phyloP scores from a whole-genome alignment of 2,113 vertebrate genomes.

The Odontesthes bonariensis region DNA sequence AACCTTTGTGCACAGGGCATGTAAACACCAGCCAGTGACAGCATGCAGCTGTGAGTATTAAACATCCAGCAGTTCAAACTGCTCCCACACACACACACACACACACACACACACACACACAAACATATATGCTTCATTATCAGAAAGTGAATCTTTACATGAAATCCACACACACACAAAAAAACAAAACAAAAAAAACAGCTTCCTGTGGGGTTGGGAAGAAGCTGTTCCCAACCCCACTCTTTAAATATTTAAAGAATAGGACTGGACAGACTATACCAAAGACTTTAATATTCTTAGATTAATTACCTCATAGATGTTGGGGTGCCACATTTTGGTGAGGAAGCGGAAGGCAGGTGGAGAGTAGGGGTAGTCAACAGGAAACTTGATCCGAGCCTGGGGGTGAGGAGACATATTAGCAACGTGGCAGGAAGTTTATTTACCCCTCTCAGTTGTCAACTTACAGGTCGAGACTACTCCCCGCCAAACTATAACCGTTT shows the following conservation, averaged over 20 bases:
- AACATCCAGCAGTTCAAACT: background rate
- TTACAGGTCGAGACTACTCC: conserved; percentile 28
- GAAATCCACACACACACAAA: too few species aligned
- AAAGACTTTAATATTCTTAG: background rate
- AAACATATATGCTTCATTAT: background rate
- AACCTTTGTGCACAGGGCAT: too few species aligned
- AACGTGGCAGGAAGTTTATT: background rate
- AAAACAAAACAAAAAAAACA: too few species aligned
- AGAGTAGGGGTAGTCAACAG: conserved; percentile 96
- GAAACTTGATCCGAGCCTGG: conserved; percentile 94
- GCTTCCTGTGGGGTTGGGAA: too few species aligned
- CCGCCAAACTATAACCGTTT: background rate
- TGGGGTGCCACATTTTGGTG: conserved; percentile 99
- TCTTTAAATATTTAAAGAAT: too few species aligned
- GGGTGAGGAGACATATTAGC: conserved; percentile 39
- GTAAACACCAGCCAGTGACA: background rate
- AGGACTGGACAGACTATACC: background rate
- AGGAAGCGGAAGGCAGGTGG: conserved; percentile 95
- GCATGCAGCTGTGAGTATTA: background rate
- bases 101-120: too few species aligned
- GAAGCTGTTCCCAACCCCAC: too few species aligned
- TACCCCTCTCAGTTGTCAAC: background rate
- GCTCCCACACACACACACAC: too few species aligned
- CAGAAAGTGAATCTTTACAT: background rate
- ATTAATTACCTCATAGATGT: conserved; percentile 92